Evolutionary conservation across 2,888 invertebrate species (phyloP).

Genomic region (Boloria selene): DNA sequence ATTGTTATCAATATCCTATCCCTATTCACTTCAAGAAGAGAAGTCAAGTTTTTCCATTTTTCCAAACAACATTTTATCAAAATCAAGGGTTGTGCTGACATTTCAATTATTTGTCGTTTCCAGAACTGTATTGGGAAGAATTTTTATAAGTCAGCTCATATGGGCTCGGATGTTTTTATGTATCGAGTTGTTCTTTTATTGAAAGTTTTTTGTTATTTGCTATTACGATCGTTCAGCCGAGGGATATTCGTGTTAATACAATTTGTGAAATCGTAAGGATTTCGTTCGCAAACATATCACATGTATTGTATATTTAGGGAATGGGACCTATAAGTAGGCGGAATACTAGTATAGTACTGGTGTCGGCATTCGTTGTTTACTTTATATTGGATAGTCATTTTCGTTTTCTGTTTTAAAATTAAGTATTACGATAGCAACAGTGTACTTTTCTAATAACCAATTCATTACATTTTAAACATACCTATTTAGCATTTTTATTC

Average conservation of each 20-base stretch:
- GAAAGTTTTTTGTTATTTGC: conserved; percentile 45
- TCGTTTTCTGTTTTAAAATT: neutral
- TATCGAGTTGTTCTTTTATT: conserved; percentile 49
- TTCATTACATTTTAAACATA: no score
- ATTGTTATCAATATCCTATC: neutral
- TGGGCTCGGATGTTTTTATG: conserved; percentile 50
- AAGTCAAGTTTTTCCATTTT: neutral
- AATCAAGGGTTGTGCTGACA: conserved; percentile 56
- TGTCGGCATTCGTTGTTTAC: neutral
- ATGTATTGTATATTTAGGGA: conserved; percentile 29
- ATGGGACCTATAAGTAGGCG: conserved; percentile 17
- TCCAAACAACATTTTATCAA: conserved; percentile 18
- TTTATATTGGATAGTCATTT: conserved; percentile 1
- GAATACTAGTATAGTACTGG: conserved; percentile 1
- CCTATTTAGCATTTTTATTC: no score
- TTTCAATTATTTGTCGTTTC: conserved; percentile 52
- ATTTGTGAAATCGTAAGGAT: conserved; percentile 39
- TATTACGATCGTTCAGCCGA: conserved; percentile 38
- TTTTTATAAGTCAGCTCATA: conserved; percentile 45
- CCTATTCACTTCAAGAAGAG: neutral
- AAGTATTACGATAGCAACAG: no score
- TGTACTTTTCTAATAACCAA: no score
- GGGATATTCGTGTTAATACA: conserved; percentile 36
- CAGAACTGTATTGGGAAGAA: conserved; percentile 52
- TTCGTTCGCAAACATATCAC: conserved; percentile 30